Percentiles rank a stretch among this genome's conserved stretches.
Conservation (phyloP, 2,113 vertebrate species). For the Stigmatopora nigra region DNA sequence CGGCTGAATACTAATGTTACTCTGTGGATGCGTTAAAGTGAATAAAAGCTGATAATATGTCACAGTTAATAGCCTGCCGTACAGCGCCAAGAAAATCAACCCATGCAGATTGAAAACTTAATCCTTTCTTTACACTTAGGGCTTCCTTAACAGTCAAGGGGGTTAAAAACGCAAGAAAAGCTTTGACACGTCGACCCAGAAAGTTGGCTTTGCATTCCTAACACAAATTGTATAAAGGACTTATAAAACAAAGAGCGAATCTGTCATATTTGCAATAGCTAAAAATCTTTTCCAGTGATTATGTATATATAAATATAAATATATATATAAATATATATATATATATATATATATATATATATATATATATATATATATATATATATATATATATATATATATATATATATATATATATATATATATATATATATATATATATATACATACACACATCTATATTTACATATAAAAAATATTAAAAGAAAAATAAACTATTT, state of each 20-base stretch:
- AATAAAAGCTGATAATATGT: conserved; percentile 9
- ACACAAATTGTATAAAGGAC: not conserved
- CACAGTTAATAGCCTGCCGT: conserved; percentile 5
- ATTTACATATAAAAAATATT: too few relatives aligned
- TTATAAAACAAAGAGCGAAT: not conserved
- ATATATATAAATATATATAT: too few relatives aligned
- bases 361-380: too few relatives aligned
- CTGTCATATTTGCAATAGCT: too few relatives aligned
- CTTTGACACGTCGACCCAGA: not conserved
- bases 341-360: too few relatives aligned
- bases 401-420: too few relatives aligned
- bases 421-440: too few relatives aligned
- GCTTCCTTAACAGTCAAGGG: not conserved
- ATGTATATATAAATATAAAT: too few relatives aligned
- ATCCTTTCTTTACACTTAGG: not conserved
- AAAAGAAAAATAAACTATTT: not conserved
- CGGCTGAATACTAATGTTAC: conserved; percentile 8
- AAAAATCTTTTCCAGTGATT: not conserved
- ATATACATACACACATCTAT: too few relatives aligned
- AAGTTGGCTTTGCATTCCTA: not conserved
- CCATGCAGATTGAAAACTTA: conserved; percentile 5
- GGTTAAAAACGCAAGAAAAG: not conserved
- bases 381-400: too few relatives aligned
- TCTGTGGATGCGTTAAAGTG: conserved; percentile 10
- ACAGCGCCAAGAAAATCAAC: not conserved